These are phyloP conservation scores for Styela clava DNA, from an alignment of 23 tunicate genomes.

Conservation along the genomic window DNA sequence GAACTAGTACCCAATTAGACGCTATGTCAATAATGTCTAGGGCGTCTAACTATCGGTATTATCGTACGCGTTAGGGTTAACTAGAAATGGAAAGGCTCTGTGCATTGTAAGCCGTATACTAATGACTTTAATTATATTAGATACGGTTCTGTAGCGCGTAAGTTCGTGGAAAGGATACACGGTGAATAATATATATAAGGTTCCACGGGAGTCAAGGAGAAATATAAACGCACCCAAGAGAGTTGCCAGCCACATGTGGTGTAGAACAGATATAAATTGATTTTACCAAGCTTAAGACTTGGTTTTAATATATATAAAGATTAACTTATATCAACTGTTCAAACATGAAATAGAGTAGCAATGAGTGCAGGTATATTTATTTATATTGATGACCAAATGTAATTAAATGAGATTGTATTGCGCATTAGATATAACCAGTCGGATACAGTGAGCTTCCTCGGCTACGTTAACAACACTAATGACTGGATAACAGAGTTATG, in stretches of 20 bases:
- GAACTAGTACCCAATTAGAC: not conserved
- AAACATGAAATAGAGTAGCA: too few species aligned
- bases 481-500: too few species aligned
- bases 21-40: not conserved
- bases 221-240: not conserved
- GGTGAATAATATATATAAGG: not conserved
- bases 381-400: too few species aligned
- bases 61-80: not conserved
- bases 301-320: too few species aligned
- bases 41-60: not conserved
- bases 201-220: not conserved
- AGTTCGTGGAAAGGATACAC: not conserved
- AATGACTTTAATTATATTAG: not conserved
- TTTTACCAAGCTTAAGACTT: too few species aligned
- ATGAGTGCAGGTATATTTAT: too few species aligned
- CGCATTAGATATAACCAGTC: too few species aligned
- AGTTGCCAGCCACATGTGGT: not conserved
- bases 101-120: not conserved
- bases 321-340: too few species aligned
- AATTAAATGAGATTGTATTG: too few species aligned
- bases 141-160: not conserved
- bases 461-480: too few species aligned
- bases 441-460: too few species aligned
- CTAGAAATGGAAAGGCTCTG: not conserved
- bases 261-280: too few species aligned